These are phyloP conservation scores for Neolamprologus variostigma DNA, from an alignment of 2,113 vertebrate species.

Conservation along the genomic window DNA sequence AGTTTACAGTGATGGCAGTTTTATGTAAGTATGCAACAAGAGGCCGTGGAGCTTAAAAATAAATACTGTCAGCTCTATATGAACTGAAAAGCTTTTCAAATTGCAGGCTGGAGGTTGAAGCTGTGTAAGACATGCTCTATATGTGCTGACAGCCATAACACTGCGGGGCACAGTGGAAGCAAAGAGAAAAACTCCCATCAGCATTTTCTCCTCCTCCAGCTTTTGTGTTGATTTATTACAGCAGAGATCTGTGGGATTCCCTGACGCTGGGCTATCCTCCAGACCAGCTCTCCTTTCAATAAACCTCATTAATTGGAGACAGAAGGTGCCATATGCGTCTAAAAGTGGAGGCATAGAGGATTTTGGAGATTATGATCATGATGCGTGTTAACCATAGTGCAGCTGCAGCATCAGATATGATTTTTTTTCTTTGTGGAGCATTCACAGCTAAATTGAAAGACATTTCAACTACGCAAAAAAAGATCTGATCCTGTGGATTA, in stretches of 20 bases:
- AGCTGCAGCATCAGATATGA: not conserved
- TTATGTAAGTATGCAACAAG: not conserved
- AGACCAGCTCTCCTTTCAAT: slow-evolving; percentile 8
- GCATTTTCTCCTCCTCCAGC: slow-evolving; percentile 62
- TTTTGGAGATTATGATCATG: not conserved
- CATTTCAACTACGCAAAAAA: not conserved
- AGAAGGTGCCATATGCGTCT: not conserved
- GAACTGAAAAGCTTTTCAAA: slow-evolving; percentile 4
- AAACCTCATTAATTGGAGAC: slow-evolving; percentile 2
- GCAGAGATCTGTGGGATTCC: slow-evolving; percentile 54
- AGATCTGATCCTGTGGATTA: slow-evolving; percentile 25
- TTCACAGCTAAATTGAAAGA: not conserved
- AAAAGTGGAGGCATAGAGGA: not conserved
- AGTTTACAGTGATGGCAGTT: not conserved
- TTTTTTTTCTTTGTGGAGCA: not conserved
- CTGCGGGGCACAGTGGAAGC: slow-evolving; percentile 30
- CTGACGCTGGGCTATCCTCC: slow-evolving; percentile 38
- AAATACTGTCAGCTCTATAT: not conserved
- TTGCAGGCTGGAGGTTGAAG: slow-evolving; percentile 5
- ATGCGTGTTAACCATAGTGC: not conserved
- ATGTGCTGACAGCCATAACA: slow-evolving; percentile 38
- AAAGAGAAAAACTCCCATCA: slow-evolving; percentile 60
- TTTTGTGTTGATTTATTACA: slow-evolving; percentile 59
- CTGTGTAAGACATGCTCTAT: slow-evolving; percentile 22
- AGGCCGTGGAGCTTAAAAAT: not conserved